Base-by-base conservation (phyloP, 2,888 invertebrate genomes). In the Cyrtodaria siliqua region DNA sequence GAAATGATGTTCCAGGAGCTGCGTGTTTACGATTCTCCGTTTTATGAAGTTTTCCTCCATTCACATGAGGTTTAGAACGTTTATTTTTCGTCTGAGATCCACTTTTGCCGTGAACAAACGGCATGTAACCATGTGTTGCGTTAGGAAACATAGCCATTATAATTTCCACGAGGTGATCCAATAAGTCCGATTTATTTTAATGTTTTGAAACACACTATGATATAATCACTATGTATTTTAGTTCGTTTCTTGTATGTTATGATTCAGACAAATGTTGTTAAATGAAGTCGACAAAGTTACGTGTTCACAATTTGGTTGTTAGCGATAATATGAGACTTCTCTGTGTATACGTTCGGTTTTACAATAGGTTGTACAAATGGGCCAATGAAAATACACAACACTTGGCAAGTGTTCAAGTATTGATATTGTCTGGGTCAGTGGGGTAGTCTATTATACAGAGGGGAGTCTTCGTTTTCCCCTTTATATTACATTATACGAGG, bases 71-170 rank as follows among this genome's bases (percentile, higher is more conserved):
- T 62, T 78, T 79, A 14, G 70, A 78, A 47, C 81, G 77, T 77
- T 74, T 79, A 67, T 77, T 75, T 52, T 75, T 80, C 61, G 57
- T 70, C 29, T 33, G 50, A 1, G 79, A 74, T 27, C 80, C 68
- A 56, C 82, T 87, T 71, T 86, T 85, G 4, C 85, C 85, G n/a
- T 86, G 83, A n/a, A 90, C 88, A 76, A 89, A 91, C 23, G 91
- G 91, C 91, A 91, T 91, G 79, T 87, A 89, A 69, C 91, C 91
- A 72, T 77, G 79, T 18, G 89, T 84, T 61, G 90, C 90, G 70
- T 89, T 91, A 8, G 90, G 90, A 78, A 89, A 91, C 90, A 91
- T 91, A 40, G 88, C 89, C 88, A 89, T 88, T 49, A 23, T 75
- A 29, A 49, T 44, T 27, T 62, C 71, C 69, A 73, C 72, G 70